Conservation (phyloP, 2,797 vertebrate species). For the Trachops cirrhosus region DNA sequence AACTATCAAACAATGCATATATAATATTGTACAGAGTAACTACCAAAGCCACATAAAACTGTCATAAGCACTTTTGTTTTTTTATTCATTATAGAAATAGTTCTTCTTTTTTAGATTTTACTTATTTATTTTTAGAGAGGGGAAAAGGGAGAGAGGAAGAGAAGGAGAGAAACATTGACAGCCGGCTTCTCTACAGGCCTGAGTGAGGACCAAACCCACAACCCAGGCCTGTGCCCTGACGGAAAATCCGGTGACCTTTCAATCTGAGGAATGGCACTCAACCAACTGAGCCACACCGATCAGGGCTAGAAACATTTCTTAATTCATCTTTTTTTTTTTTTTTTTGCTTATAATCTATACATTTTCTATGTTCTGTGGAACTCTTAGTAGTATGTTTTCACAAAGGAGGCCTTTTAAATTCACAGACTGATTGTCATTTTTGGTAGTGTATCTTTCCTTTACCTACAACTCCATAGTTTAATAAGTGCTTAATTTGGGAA, state of each 20-base stretch:
- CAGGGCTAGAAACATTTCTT: not conserved
- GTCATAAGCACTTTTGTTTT: not conserved
- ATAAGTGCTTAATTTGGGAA: slow-evolving; percentile 34
- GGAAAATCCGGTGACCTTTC: not conserved
- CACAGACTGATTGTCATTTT: slow-evolving; percentile 22
- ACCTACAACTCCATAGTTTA: slow-evolving; percentile 45
- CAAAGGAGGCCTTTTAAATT: slow-evolving; percentile 5
- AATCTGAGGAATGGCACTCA: not conserved
- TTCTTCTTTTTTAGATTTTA: not conserved
- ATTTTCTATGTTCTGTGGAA: slow-evolving; percentile 23
- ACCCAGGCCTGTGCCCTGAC: not conserved
- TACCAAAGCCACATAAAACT: not conserved
- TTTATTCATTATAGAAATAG: not conserved
- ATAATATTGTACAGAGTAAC: not conserved
- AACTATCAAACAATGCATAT: not conserved
- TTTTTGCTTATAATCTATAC: not conserved
- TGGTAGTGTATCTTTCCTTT: not conserved
- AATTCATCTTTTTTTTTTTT: not conserved
- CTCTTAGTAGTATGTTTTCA: not conserved
- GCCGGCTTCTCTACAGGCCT: no score
- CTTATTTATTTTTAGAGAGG: not conserved
- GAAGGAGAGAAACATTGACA: not conserved
- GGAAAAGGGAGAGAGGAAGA: no score
- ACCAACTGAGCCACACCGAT: not conserved
- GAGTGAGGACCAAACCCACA: not conserved